Percentiles rank a stretch among this genome's conserved stretches.
Evolutionary conservation across 2,888 invertebrate species (phyloP).

Genomic region (Seira ritae): DNA sequence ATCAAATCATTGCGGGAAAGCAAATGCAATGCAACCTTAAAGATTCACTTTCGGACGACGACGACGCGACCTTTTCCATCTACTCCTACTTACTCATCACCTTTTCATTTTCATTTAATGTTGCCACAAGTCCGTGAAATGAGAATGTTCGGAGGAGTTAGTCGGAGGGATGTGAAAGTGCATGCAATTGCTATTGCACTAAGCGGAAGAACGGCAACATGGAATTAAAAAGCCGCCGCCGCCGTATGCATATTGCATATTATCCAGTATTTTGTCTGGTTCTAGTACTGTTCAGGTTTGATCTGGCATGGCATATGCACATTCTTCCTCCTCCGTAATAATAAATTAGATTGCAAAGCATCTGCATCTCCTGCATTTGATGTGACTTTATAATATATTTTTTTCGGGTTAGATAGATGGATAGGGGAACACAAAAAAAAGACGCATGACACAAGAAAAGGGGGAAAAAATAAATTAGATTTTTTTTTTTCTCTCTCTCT

Average conservation of each 20-base stretch:
- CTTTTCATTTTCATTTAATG: constrained; percentile 13
- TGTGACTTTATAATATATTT: constrained; percentile 23
- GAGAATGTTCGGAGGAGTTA: constrained; percentile 44
- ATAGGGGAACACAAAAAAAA: constrained; percentile 15
- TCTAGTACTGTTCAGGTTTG: no score
- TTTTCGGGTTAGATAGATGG: constrained; percentile 3
- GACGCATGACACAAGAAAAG: constrained; percentile 11
- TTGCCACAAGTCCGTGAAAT: constrained; percentile 56
- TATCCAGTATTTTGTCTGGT: background rate
- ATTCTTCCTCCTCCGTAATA: constrained; percentile 10
- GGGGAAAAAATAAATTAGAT: constrained; percentile 40
- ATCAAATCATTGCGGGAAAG: no score
- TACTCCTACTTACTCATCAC: background rate
- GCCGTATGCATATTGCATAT: background rate
- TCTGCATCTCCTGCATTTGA: constrained; percentile 31
- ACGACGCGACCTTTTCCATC: no score
- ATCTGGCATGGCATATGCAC: constrained; percentile 24
- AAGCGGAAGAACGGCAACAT: background rate
- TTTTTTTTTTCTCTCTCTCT: constrained; percentile 29
- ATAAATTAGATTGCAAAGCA: constrained; percentile 11
- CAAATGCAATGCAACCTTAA: no score
- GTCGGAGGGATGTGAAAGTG: no score
- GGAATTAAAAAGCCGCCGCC: background rate
- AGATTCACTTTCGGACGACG: no score
- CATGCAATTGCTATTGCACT: background rate